A percentile compares a stretch with the other conserved stretches of the same genome.
These are phyloP conservation scores for Bujurquina vittata DNA, from an alignment of 2,113 vertebrate species.

Conservation along the genomic window DNA sequence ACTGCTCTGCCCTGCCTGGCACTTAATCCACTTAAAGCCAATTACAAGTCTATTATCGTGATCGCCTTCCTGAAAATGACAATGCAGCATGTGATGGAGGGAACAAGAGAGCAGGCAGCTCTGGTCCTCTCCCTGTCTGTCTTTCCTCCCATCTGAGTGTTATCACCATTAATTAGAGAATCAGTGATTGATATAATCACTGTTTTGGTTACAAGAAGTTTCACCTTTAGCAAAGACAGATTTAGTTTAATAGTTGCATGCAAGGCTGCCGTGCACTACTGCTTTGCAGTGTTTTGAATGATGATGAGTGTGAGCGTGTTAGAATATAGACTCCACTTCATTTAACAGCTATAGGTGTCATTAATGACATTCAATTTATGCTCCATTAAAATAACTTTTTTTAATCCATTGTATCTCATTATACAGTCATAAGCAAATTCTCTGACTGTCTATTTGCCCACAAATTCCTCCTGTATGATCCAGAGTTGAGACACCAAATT, in stretches of 20 bases:
- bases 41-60: slow-evolving; percentile 79
- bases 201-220: slow-evolving; percentile 10
- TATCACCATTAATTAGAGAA: slow-evolving; percentile 47
- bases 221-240: slow-evolving; percentile 47
- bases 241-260: not conserved
- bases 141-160: slow-evolving; percentile 16
- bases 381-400: not conserved
- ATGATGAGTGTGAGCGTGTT: not conserved
- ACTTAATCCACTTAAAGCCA: slow-evolving; percentile 80
- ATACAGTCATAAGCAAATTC: not conserved
- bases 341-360: not conserved
- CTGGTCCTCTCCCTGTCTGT: not conserved
- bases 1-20: slow-evolving; percentile 30
- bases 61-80: slow-evolving; percentile 75
- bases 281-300: too few species aligned
- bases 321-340: not conserved
- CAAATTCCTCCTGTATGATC: not conserved
- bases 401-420: not conserved
- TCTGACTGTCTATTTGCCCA: not conserved
- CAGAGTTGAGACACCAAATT: not conserved
- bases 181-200: slow-evolving; percentile 58
- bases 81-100: slow-evolving; percentile 44
- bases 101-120: slow-evolving; percentile 42
- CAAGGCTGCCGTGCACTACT: too few species aligned
- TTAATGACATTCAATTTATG: not conserved